phyloP scores from a whole-genome alignment of 2,888 invertebrate species.

The Drosophila yooni region DNA sequence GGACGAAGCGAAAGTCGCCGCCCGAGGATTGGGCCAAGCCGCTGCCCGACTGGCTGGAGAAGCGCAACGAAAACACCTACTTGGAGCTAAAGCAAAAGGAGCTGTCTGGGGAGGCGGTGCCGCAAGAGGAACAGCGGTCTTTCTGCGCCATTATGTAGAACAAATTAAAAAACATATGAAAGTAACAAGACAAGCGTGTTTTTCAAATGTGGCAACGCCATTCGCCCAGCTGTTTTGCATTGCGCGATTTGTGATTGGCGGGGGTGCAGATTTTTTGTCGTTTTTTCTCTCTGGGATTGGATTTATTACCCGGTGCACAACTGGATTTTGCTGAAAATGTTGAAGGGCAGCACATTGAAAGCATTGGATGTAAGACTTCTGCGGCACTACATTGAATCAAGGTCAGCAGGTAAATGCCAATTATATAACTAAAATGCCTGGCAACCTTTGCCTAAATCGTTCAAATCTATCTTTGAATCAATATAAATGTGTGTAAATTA shows the following conservation, averaged over 20 bases:
- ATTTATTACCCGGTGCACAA: neutral
- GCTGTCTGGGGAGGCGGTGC: conserved; percentile 85
- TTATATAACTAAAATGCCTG: conserved; percentile 66
- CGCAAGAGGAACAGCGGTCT: conserved; percentile 56
- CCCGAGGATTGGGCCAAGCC: conserved; percentile 93
- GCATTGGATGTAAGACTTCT: conserved; percentile 65
- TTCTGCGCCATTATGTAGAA: conserved; percentile 81
- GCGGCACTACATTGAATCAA: conserved; percentile 56
- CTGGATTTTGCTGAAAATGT: conserved; percentile 52
- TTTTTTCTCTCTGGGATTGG: conserved; percentile 9
- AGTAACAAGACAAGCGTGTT: neutral
- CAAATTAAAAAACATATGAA: conserved; percentile 14
- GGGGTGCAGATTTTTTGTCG: conserved; percentile 20
- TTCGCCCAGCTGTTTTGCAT: conserved; percentile 48
- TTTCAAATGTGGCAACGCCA: conserved; percentile 47
- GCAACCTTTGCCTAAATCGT: conserved; percentile 41
- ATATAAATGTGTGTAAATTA: conserved; percentile 25
- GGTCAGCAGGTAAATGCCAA: conserved; percentile 76
- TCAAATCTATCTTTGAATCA: conserved; percentile 3
- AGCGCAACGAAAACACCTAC: conserved; percentile 89
- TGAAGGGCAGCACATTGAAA: conserved; percentile 65
- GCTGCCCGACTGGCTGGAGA: conserved; percentile 90
- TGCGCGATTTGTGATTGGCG: conserved; percentile 16
- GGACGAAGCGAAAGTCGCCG: conserved; percentile 91
- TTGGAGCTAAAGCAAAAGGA: conserved; percentile 89